Evolutionary conservation across 1,140 invertebrate species (phyloP), one percentile per base, ranked within the genome.

Genomic region (Idris sp.): DNA sequence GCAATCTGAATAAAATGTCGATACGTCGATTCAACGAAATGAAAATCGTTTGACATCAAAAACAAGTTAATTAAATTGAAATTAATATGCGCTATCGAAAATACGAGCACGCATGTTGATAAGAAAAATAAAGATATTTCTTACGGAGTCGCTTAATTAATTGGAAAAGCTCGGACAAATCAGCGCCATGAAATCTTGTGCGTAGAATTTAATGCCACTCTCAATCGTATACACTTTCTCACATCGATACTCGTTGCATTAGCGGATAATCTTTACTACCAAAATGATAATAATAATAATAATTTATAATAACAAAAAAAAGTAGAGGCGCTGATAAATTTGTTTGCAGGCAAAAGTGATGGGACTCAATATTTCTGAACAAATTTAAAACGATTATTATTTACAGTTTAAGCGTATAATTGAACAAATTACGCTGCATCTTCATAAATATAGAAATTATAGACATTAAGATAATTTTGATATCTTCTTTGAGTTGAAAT

Each of bases 81-180:
- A 44, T 26, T 22, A 44, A 69, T 43, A 35, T 8, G 46, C 28
- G 30, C 9, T 25, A 40, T 67, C 16, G 25, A 19, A 43, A 41
- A 31, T 40, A 48, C 41, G 31, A 16, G 16, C 11, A 36, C 28
- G 30, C 46, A 67, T 14, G 41, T 68, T 58, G 56, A 62, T 62
- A 62, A 71, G 49, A 13, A 13, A 54, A 51, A 68, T 67, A 15
- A 64, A 62, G 62, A 62, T 64, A 49, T 68, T 68, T 30, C n/a
- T 11, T 33, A 11, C 28, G 28, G 53, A 31, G 30, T 38, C 36
- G 8, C 30, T 38, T 53, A 75, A 75, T 75, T 69, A 75, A 75
- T 75, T 59, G 65, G 40, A 64, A 64, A 69, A 69, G 28, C 4
- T 18, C 11, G 49, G 58, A 69, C 58, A 51, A 65, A 75, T 75